Evolutionary conservation across 2,888 invertebrate species (phyloP).

Genomic region (Cylindroiulus punctatus): DNA sequence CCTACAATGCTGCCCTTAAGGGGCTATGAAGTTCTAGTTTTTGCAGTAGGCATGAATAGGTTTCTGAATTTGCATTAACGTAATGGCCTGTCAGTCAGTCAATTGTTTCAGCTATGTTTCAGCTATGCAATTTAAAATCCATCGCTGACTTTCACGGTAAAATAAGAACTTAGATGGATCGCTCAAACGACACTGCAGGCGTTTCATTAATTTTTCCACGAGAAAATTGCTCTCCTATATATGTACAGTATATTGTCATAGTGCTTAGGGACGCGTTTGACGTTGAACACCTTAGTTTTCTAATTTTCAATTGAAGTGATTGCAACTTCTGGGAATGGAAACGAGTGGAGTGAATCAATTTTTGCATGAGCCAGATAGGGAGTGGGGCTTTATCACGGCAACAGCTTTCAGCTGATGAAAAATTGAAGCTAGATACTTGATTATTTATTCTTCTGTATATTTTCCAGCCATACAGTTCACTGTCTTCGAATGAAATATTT

Average conservation of each 20-base stretch:
- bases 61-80: background rate
- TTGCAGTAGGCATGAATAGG: too few species aligned
- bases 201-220: background rate
- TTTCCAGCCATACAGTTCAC: slow-evolving; percentile 15
- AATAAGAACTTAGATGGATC: background rate
- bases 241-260: background rate
- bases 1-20: too few species aligned
- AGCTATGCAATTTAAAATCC: background rate
- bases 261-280: background rate
- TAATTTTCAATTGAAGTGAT: slow-evolving; percentile 26
- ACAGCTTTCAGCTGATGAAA: slow-evolving; percentile 31
- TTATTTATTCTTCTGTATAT: slow-evolving; percentile 34
- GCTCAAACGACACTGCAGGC: background rate
- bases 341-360: slow-evolving; percentile 23
- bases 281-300: background rate
- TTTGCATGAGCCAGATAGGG: background rate
- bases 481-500: slow-evolving; percentile 37
- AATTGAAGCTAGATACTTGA: slow-evolving; percentile 28
- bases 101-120: background rate
- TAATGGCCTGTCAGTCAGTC: background rate
- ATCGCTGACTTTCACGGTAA: background rate
- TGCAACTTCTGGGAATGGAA: slow-evolving; percentile 23
- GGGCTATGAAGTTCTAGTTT: too few species aligned
- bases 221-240: background rate
- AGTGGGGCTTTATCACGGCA: slow-evolving; percentile 29